Evolutionary conservation across 2,113 vertebrate species (phyloP), one percentile per base, ranked within the genome.

Genomic region (Spermophilus dauricus): DNA sequence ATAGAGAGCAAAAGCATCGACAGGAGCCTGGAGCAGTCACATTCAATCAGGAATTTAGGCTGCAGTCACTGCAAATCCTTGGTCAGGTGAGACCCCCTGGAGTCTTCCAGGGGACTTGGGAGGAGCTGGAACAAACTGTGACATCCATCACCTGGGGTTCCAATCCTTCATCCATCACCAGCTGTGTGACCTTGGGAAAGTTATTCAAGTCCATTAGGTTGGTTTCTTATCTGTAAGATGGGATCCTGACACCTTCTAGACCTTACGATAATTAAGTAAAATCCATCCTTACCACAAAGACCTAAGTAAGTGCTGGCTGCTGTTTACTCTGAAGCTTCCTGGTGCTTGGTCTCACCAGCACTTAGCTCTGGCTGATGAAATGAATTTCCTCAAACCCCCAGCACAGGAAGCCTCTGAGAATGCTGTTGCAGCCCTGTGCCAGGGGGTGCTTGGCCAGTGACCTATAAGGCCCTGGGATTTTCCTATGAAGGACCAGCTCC

Each of bases 91-190:
- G 22, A 4, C 24, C 16, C 39, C 3, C 16, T 1, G 37, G 45
- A 30, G 48, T 45, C 67, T 51, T 3, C 0, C 12, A 70, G 53
- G n/a, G 11, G 2, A 39, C 14, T 0, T 3, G 26, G 51, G 10
- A 83, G 69, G 34, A 45, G 39, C 18, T 32, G 81, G 24, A n/a
- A 12, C 12, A 11, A 26, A 83, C 7, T 1, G 1, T 7, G n/a
- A 0, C 0, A 17, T 69, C 48, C 26, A 13, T 1, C 1, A 1
- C 8, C 20, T 0, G 13, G 73, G 10, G 30, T 26, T 69, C n/a
- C 77, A 63, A 42, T 42, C 63, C 65, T 65, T 61, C 12, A 2
- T 51, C 56, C 70, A 34, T 63, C 53, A 45, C 9, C 22, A 58
- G 28, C 16, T 10, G 1, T 24, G 20, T 4, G 53, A 17, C 2